Evolutionary conservation across 2,797 vertebrate species (phyloP), one percentile per base, ranked within the genome.

Genomic region (Borostomias antarcticus): DNA sequence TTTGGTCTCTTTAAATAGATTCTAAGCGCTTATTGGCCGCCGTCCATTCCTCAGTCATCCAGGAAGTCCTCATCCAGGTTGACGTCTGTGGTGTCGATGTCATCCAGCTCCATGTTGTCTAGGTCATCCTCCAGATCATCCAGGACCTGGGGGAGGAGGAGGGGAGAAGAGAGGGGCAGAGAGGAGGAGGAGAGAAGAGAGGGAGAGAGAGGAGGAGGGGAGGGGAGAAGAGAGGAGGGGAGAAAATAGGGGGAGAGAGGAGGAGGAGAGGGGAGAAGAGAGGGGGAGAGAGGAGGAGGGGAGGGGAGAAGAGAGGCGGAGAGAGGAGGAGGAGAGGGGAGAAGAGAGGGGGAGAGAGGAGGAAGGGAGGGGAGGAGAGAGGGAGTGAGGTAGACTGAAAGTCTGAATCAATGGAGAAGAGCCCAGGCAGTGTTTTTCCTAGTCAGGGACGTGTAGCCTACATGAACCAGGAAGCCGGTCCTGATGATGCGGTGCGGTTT

Each of bases 21-120:
- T 81, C 65, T 53, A 68, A 40, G 71, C 58, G 66, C 54, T 64
- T 45, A 64, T 70, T 58, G 75, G 47, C 37, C n/a, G 25, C 28
- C 28, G 73, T 21, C n/a, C n/a, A 37, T n/a, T 1, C 6, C 72
- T 96, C 82, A 98, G 62, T 98, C 95, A 66, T 97, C 95, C 73
- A 94, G 86, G 85, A 99, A 97, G 66, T 99, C 98, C 68, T 99
- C 97, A 75, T 99, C 97, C 13, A 99, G 89, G 82, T 98, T 97
- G 78, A 99, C 93, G 67, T 98, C 97, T 83, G 96, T 92, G 83
- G 97, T 98, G 83, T 99, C 97, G 33, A 99, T 95, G 84, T 99
- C 97, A 8, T 98, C 97, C 80, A 98, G 87, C 67, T 99, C 98
- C 91, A 99, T 89, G 89, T 98, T 98, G 92, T 98, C 97, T 64